phyloP scores from a whole-genome alignment of 92 coral and sea anemone genomes.

The Epizoanthus illoricatus region DNA sequence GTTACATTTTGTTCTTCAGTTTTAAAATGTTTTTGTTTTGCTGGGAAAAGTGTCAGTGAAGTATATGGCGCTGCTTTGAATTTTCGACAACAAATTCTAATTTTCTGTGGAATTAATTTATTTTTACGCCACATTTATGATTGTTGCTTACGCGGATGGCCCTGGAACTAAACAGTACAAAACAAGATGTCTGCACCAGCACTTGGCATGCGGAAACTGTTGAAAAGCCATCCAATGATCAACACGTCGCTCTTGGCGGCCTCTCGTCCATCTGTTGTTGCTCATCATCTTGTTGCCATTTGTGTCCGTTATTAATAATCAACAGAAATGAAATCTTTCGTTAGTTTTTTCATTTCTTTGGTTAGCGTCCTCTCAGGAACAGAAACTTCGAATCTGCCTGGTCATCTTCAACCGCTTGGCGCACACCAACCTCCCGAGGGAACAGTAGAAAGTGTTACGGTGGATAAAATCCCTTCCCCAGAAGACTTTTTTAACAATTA shows the following conservation, averaged over 20 bases:
- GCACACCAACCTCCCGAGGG: constrained; percentile 83
- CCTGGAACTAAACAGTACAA: not conserved
- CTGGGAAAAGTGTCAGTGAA: no score
- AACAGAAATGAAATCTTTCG: not conserved
- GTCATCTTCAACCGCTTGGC: constrained; percentile 90
- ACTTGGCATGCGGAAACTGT: not conserved
- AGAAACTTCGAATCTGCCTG: constrained; percentile 56
- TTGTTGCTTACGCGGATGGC: not conserved
- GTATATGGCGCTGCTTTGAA: no score
- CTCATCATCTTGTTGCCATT: not conserved
- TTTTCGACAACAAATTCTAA: no score
- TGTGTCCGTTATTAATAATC: not conserved
- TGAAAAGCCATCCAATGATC: not conserved
- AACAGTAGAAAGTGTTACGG: constrained; percentile 33
- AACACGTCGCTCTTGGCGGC: not conserved
- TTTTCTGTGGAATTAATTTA: no score
- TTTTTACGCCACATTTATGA: no score
- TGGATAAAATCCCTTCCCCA: constrained; percentile 67
- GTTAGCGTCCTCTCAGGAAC: not conserved
- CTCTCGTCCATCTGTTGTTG: not conserved
- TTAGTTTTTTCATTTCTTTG: not conserved
- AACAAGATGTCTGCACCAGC: not conserved
- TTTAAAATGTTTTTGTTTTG: no score
- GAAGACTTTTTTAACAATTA: constrained; percentile 73
- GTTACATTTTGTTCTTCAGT: no score